Conservation (phyloP, 2,797 vertebrate species). For the Acrossocheilus wenchowensis region DNA sequence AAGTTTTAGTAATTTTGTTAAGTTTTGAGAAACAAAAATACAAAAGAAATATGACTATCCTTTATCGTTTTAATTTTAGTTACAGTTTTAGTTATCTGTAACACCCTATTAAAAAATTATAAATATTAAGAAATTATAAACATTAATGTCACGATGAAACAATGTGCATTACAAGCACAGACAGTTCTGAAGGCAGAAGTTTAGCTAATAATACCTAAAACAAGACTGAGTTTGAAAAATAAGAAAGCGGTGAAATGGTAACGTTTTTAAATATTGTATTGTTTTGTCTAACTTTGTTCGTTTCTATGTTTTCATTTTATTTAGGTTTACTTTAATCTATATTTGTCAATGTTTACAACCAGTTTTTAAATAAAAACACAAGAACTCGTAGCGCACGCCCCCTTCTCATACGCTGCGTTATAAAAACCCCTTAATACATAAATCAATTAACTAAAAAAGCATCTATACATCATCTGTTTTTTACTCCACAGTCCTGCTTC, state of each 20-base stretch:
- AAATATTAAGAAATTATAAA: neutral
- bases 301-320: neutral
- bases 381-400: neutral
- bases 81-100: neutral
- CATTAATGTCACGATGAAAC: neutral
- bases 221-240: neutral
- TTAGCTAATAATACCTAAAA: neutral
- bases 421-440: neutral
- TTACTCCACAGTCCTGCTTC: neutral
- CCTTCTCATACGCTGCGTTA: neutral
- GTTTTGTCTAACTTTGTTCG: neutral
- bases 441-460: neutral
- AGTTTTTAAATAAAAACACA: neutral
- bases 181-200: neutral
- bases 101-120: neutral
- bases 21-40: neutral
- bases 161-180: neutral
- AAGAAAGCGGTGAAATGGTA: neutral
- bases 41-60: too few species aligned
- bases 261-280: neutral
- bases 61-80: neutral
- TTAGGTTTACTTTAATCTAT: neutral
- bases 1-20: neutral
- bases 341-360: neutral
- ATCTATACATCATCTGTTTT: too few species aligned